Conservation (phyloP, 2,797 vertebrate genomes). For the Anguilla anguilla region DNA sequence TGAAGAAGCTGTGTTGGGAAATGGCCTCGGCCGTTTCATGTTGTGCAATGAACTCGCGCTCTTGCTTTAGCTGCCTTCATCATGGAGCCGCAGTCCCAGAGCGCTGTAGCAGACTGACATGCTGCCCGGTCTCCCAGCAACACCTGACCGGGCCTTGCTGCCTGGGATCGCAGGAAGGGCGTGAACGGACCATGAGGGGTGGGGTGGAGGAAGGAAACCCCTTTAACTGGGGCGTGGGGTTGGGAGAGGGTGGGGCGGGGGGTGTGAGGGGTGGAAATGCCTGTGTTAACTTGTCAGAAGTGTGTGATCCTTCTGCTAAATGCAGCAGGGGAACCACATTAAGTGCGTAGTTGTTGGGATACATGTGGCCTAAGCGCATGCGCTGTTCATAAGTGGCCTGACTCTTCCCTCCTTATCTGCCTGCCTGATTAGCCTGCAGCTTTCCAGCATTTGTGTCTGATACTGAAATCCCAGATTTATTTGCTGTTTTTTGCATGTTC, state of each 20-base stretch:
- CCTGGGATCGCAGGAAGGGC: constrained; percentile 26
- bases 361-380: not conserved
- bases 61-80: not conserved
- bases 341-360: too few species aligned
- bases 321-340: not conserved
- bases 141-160: constrained; percentile 20
- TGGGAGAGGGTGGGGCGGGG: not conserved
- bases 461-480: not conserved
- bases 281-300: not conserved
- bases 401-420: not conserved
- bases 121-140: not conserved
- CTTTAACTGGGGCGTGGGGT: constrained; percentile 17
- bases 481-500: not conserved
- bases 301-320: not conserved
- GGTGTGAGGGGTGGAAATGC: constrained; percentile 27
- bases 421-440: not conserved
- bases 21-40: not conserved
- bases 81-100: not conserved
- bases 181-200: not conserved
- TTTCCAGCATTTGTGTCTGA: too few species aligned
- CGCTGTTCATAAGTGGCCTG: not conserved
- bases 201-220: constrained; percentile 29
- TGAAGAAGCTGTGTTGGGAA: not conserved
- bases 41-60: not conserved
- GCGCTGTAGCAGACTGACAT: not conserved